A percentile compares a stretch with the other conserved stretches of the same genome.
phyloP scores from a whole-genome alignment of 2,113 vertebrate species.

The Silurus meridionalis region DNA sequence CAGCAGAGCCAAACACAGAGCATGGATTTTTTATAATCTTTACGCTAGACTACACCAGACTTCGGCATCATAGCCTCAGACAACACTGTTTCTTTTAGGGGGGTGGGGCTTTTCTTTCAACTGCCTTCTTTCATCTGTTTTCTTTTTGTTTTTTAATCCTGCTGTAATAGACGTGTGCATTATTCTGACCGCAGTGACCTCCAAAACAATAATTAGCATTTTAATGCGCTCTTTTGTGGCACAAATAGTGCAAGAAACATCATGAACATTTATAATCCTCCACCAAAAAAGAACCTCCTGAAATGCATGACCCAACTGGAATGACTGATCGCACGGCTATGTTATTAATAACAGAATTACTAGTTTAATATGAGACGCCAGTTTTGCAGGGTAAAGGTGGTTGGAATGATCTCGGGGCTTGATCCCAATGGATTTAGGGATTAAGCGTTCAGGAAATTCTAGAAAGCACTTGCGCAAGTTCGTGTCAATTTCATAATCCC shows the following conservation, averaged over 20 bases:
- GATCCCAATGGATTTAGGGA: slow-evolving; percentile 9
- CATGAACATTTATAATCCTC: not conserved
- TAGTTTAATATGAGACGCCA: not conserved
- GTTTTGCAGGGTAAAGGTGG: slow-evolving; percentile 31
- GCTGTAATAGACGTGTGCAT: not conserved
- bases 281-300: not conserved
- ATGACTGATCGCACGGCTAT: not conserved
- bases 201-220: slow-evolving; percentile 18
- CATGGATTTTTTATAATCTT: slow-evolving; percentile 24
- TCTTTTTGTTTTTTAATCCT: not conserved
- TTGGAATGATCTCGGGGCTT: slow-evolving; percentile 13
- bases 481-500: not conserved
- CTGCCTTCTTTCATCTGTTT: not conserved
- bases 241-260: not conserved
- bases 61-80: not conserved
- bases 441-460: slow-evolving; percentile 28
- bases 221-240: slow-evolving; percentile 20
- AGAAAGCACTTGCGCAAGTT: slow-evolving; percentile 14
- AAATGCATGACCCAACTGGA: not conserved
- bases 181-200: not conserved
- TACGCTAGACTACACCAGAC: slow-evolving; percentile 13
- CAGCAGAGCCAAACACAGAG: slow-evolving; percentile 38
- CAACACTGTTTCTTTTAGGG: not conserved
- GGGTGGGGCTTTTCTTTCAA: too few relatives aligned
- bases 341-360: not conserved